phyloP scores from a whole-genome alignment of 2,113 vertebrate genomes.

The Ovis canadensis region DNA sequence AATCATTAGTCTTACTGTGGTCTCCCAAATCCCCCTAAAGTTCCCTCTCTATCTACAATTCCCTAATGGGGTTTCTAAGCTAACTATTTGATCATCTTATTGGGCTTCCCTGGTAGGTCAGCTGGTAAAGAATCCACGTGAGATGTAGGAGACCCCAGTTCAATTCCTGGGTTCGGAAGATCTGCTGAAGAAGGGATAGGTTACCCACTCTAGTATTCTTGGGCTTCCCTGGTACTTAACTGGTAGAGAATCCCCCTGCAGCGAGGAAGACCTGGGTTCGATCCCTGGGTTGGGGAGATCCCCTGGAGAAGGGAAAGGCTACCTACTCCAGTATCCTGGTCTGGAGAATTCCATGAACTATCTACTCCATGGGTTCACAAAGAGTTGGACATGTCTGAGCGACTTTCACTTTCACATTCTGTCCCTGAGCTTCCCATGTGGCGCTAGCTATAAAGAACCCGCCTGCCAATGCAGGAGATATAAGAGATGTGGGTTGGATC shows the following conservation, averaged over 20 bases:
- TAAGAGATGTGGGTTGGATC: neutral
- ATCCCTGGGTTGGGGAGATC: neutral
- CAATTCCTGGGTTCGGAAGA: neutral
- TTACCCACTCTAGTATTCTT: neutral
- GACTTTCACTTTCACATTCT: neutral
- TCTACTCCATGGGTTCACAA: too few species aligned
- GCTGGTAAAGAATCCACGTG: neutral
- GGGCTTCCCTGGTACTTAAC: neutral
- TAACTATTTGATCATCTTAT: neutral
- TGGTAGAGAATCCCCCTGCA: neutral
- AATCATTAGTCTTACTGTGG: neutral
- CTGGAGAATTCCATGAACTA: neutral
- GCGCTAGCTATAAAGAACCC: neutral
- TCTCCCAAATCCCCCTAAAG: neutral
- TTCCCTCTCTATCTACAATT: neutral
- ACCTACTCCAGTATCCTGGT: neutral
- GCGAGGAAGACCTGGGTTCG: neutral
- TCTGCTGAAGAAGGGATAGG: neutral
- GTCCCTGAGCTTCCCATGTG: neutral
- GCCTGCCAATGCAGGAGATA: fast-evolving
- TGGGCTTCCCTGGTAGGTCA: neutral
- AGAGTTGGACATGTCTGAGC: neutral
- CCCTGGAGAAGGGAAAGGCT: neutral
- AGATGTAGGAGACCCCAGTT: fast-evolving
- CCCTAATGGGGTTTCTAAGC: neutral